phyloP scores from a whole-genome alignment of 1,140 invertebrate genomes.

The Atta texana region DNA sequence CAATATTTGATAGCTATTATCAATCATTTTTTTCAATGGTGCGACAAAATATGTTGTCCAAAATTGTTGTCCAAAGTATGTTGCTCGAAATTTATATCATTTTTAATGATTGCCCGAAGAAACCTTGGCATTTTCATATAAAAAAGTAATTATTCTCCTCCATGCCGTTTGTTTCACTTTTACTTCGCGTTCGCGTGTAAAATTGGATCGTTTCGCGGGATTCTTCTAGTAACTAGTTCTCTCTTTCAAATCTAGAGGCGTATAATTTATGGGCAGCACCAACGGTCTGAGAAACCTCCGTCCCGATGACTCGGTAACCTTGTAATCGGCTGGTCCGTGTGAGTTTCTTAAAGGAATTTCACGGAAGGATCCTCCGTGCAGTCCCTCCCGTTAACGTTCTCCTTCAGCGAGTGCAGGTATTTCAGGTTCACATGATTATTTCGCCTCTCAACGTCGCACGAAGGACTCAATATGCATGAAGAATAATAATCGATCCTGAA shows the following conservation, averaged over 20 bases:
- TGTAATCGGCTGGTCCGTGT: conserved; percentile 37
- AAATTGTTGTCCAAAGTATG: not conserved
- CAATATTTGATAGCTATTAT: too few species aligned
- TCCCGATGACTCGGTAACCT: conserved; percentile 65
- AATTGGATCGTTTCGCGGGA: too few species aligned
- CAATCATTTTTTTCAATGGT: too few species aligned
- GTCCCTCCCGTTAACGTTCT: conserved; percentile 53
- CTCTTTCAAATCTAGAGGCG: conserved; percentile 1
- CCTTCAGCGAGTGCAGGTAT: conserved; percentile 41
- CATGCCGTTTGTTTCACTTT: not conserved
- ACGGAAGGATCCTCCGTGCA: conserved; percentile 29
- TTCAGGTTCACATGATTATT: conserved; percentile 50
- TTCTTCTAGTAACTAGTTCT: not conserved
- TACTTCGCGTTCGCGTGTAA: not conserved
- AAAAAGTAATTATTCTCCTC: not conserved
- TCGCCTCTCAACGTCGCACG: conserved; percentile 31
- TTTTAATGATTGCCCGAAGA: not conserved
- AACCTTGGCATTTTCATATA: not conserved
- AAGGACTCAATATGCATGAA: not conserved
- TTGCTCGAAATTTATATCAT: not conserved
- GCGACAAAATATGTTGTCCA: not conserved
- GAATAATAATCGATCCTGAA: too few species aligned
- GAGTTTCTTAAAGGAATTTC: conserved; percentile 42
- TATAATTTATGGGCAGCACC: conserved; percentile 48
- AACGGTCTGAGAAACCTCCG: conserved; percentile 56